phyloP scores from a whole-genome alignment of 2,888 invertebrate genomes.

The Seira ritae region DNA sequence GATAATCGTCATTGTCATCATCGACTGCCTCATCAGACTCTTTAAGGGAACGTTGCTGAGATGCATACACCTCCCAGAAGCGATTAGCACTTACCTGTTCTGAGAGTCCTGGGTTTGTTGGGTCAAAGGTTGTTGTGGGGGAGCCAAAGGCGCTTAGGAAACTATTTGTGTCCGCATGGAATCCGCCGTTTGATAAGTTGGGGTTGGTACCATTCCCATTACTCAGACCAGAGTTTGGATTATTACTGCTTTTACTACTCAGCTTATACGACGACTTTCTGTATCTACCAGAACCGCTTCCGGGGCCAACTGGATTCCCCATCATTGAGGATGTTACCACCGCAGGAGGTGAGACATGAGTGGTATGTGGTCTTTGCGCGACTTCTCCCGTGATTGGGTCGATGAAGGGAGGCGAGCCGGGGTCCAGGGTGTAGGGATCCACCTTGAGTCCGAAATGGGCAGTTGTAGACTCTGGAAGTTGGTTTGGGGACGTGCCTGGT shows the following conservation, averaged over 20 bases:
- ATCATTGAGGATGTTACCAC: constrained; percentile 71
- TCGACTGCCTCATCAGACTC: not conserved
- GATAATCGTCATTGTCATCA: not conserved
- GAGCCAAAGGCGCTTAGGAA: constrained; percentile 53
- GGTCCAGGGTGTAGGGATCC: constrained; percentile 71
- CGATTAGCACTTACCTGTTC: constrained; percentile 59
- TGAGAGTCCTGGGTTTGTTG: constrained; percentile 51
- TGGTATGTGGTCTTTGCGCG: constrained; percentile 71
- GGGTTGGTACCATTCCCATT: constrained; percentile 53
- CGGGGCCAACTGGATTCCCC: constrained; percentile 47
- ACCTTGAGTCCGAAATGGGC: constrained; percentile 72
- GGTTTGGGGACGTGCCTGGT: constrained; percentile 66
- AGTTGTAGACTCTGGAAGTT: constrained; percentile 73
- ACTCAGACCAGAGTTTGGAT: constrained; percentile 18
- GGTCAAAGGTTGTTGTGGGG: constrained; percentile 50
- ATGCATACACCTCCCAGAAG: constrained; percentile 50
- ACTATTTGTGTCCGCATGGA: constrained; percentile 39
- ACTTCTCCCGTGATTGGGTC: constrained; percentile 66
- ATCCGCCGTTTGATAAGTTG: constrained; percentile 31
- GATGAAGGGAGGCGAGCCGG: constrained; percentile 70
- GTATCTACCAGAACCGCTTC: constrained; percentile 54
- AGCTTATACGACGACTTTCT: constrained; percentile 62
- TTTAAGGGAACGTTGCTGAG: constrained; percentile 46
- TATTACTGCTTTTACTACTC: constrained; percentile 50
- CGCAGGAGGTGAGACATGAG: constrained; percentile 71